phyloP scores from a whole-genome alignment of 2,113 vertebrate genomes.

The Podarcis raffonei region DNA sequence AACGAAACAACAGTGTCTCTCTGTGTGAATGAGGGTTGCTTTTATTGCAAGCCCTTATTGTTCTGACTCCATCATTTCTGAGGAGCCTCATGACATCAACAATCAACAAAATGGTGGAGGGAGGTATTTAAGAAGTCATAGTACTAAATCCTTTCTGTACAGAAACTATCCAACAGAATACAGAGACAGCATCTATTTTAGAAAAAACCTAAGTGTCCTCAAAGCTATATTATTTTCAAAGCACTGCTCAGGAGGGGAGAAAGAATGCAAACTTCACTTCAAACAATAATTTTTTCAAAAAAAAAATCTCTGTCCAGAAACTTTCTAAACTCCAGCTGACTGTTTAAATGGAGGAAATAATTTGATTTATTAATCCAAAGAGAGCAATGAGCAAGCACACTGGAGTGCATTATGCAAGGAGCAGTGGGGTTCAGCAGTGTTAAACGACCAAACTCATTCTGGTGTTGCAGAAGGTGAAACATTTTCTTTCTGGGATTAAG shows the following conservation, averaged over 20 bases:
- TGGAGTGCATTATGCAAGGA: not conserved
- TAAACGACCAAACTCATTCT: not conserved
- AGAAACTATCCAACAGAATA: not conserved
- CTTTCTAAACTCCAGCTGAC: not conserved
- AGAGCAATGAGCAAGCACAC: not conserved
- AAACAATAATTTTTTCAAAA: not conserved
- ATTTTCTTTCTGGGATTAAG: not conserved
- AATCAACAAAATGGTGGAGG: not conserved
- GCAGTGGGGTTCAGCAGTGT: not conserved
- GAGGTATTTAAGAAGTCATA: not conserved
- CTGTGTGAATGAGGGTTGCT: not conserved
- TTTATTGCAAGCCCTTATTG: not conserved
- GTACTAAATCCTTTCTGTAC: fast-evolving
- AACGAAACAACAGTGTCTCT: not conserved
- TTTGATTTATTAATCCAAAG: not conserved
- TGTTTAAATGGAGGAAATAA: not conserved
- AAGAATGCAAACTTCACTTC: not conserved
- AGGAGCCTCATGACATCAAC: not conserved
- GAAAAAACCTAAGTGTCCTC: not conserved
- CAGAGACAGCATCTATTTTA: not conserved
- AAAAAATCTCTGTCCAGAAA: not conserved
- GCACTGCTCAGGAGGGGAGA: not conserved
- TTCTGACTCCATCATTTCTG: not conserved
- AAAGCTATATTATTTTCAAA: not conserved
- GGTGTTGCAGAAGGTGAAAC: not conserved